Conservation (phyloP, 1,140 invertebrate genomes). For the Macrotrachela quadricornifera region DNA sequence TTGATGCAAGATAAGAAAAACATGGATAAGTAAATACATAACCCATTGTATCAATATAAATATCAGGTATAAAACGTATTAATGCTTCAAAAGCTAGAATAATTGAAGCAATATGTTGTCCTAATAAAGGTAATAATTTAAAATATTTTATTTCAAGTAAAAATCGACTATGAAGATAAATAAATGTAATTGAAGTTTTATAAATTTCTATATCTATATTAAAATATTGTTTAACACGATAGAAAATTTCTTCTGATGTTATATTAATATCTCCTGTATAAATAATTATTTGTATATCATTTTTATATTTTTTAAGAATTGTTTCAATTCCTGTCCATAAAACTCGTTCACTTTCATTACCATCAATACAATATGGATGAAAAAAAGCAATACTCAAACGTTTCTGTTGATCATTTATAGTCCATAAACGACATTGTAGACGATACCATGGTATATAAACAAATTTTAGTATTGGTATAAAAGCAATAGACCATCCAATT, state of each 20-base stretch:
- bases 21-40: constrained; percentile 74
- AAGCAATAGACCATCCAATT: too few species aligned
- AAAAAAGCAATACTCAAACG: constrained; percentile 55
- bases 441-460: too few species aligned
- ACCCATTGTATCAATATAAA: constrained; percentile 86
- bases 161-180: constrained; percentile 48
- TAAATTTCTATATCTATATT: constrained; percentile 44
- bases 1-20: constrained; percentile 49
- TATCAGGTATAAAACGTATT: constrained; percentile 43
- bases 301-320: constrained; percentile 34
- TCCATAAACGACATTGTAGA: too few species aligned
- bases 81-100: constrained; percentile 67
- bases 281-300: constrained; percentile 31
- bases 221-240: constrained; percentile 51
- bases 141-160: constrained; percentile 63
- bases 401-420: too few species aligned
- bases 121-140: constrained; percentile 72
- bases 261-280: constrained; percentile 69
- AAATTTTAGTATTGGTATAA: too few species aligned
- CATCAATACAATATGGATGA: constrained; percentile 90
- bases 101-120: constrained; percentile 75
- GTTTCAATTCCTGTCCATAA: constrained; percentile 75
- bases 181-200: constrained; percentile 34
- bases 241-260: constrained; percentile 48
- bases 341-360: constrained; percentile 88